A percentile compares a stretch with the other conserved stretches of the same genome.
phyloP scores from a whole-genome alignment of 2,888 invertebrate species.

The Blastobasis adustella region DNA sequence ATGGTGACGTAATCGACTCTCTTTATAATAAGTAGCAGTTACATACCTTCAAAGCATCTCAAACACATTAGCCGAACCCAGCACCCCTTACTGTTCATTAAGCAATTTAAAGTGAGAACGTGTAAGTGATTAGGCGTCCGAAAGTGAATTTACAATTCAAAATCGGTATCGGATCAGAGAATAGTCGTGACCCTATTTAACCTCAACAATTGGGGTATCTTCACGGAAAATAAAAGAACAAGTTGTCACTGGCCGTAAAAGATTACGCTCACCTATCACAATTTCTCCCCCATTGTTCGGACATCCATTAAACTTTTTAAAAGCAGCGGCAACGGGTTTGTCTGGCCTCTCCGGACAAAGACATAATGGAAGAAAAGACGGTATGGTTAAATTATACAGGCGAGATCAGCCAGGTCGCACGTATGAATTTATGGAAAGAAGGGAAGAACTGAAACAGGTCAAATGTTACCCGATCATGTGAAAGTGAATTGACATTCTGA shows the following conservation, averaged over 20 bases:
- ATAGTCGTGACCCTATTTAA: slow-evolving; percentile 53
- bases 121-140: not conserved
- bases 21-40: no score
- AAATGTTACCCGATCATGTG: slow-evolving; percentile 8
- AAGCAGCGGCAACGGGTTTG: slow-evolving; percentile 58
- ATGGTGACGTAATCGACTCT: no score
- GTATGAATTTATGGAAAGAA: slow-evolving; percentile 32
- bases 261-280: slow-evolving; percentile 73
- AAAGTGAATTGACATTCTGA: slow-evolving; percentile 8
- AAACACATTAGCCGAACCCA: no score
- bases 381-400: slow-evolving; percentile 53
- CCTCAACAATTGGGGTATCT: slow-evolving; percentile 50
- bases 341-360: slow-evolving; percentile 55
- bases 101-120: no score
- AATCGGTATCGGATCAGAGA: slow-evolving; percentile 38
- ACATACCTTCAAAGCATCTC: no score
- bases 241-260: slow-evolving; percentile 52
- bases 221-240: slow-evolving; percentile 47
- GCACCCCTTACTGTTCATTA: no score
- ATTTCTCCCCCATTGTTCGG: slow-evolving; percentile 65
- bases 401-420: slow-evolving; percentile 46
- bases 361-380: slow-evolving; percentile 58
- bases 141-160: slow-evolving; percentile 47
- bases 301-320: slow-evolving; percentile 61
- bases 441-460: slow-evolving; percentile 17